Percentiles rank a stretch among this genome's conserved stretches.
phyloP scores from a whole-genome alignment of 1,140 invertebrate genomes.

The Sinonovacula constricta region DNA sequence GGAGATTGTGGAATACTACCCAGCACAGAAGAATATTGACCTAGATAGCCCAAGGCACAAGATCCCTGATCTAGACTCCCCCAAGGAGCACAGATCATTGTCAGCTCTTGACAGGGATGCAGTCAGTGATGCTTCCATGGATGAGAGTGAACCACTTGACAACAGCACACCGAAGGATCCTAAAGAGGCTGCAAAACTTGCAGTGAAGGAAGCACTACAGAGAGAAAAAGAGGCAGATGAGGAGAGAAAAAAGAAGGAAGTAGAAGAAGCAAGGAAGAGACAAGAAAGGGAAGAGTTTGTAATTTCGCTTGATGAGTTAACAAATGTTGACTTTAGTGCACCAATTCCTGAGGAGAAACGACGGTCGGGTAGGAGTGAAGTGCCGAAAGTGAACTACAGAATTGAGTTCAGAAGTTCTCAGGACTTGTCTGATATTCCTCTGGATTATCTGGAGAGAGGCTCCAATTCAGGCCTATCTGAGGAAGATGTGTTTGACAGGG shows the following conservation, averaged over 20 bases:
- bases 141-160: neutral
- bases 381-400: conserved; percentile 48
- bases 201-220: neutral
- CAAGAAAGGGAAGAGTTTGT: conserved; percentile 75
- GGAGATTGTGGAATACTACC: conserved; percentile 22
- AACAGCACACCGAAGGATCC: conserved; percentile 1
- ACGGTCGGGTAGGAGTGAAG: conserved; percentile 6
- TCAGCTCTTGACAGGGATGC: neutral
- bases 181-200: neutral
- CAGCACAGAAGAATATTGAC: conserved; percentile 8
- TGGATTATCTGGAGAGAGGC: conserved; percentile 24
- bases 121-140: neutral
- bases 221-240: neutral
- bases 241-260: conserved; percentile 9
- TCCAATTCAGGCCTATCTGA: conserved; percentile 30
- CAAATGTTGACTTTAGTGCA: conserved; percentile 65
- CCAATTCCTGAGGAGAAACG: conserved; percentile 45
- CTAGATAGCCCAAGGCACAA: conserved; percentile 37
- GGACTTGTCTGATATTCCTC: conserved; percentile 25
- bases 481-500: conserved; percentile 26
- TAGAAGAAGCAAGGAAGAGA: conserved; percentile 50
- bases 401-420: conserved; percentile 42
- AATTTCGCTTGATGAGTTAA: conserved; percentile 67
- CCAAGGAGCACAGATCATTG: conserved; percentile 31
- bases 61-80: conserved; percentile 46